Percentiles rank a stretch among this genome's conserved stretches.
Conservation (phyloP, 2,113 vertebrate species). For the Myiopsitta monachus region DNA sequence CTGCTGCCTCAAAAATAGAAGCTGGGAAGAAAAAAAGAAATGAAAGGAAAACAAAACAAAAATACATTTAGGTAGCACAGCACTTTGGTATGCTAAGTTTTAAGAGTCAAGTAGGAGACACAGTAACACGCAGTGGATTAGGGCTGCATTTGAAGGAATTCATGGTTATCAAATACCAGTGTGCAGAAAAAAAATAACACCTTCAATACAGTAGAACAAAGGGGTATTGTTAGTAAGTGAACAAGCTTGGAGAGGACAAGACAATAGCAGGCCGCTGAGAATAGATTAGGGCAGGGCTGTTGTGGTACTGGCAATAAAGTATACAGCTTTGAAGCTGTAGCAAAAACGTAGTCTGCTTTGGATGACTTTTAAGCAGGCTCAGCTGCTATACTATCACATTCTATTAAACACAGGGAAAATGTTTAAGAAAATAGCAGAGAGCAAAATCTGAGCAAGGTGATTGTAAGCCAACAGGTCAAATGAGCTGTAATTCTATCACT, state of each 20-base stretch:
- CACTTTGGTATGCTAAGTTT: conserved; percentile 74
- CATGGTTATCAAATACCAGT: conserved; percentile 51
- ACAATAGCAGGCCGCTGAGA: conserved; percentile 54
- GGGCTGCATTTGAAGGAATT: conserved; percentile 61
- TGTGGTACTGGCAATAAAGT: conserved; percentile 82
- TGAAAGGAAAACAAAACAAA: background rate
- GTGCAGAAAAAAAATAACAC: conserved; percentile 49
- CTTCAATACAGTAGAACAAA: conserved; percentile 60
- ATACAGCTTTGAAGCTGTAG: conserved; percentile 75
- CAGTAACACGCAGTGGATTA: conserved; percentile 40
- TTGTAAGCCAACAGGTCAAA: conserved; percentile 69
- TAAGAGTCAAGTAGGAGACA: conserved; percentile 61
- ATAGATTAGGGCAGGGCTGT: conserved; percentile 64
- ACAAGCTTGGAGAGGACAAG: conserved; percentile 58
- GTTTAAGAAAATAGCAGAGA: conserved; percentile 69
- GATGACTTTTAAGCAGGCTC: conserved; percentile 74
- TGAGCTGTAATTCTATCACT: conserved; percentile 63
- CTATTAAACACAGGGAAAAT: conserved; percentile 77
- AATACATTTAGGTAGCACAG: conserved; percentile 55
- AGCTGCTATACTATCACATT: conserved; percentile 84
- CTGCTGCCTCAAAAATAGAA: conserved; percentile 61
- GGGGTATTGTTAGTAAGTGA: conserved; percentile 55
- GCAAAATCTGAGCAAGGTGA: conserved; percentile 71
- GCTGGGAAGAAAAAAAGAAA: background rate
- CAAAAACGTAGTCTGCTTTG: conserved; percentile 74